Base-by-base conservation (phyloP, 2,888 invertebrate species). In the Himalopsyche tibetana region DNA sequence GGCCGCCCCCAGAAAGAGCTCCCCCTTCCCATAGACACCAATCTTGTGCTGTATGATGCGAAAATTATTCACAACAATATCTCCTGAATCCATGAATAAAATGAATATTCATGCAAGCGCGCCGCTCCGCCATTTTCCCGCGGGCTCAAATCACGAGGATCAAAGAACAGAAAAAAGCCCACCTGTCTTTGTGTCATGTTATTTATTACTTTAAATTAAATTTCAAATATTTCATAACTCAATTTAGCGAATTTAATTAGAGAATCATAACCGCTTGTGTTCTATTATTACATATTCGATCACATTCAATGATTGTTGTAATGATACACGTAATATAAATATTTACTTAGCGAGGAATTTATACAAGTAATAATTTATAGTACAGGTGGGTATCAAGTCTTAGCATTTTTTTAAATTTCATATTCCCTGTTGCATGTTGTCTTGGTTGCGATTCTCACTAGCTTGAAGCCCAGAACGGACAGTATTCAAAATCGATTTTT, bases 51-150 rank as follows among this genome's bases (percentile, higher is more conserved):
- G 87, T 69, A 80, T 63, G 74, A 42, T 82, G 81, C 82, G 80
- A 42, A 82, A 81, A 82, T 84, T 84, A 84, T 82, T 74, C 84
- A 42, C 63, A 84, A 85, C 87, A 87, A 87, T 84, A 85, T 82
- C 87, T 87, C 85, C 19, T 69, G 56, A 79, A 85, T 83, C 82
- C 56, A 84, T 85, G 84, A 84, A 85, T 83, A 55, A 69, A 55
- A 87, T 87, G 87, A 87, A 87, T 87, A 87, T 87, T 87, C 86
- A 87, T 86, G 15, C 83, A 36, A 38, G 83, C 84, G 86, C 82
- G 51, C 84, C 40, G 40, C 82, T n/a, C 84, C 69, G 84, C 81
- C 40, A 51, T 51, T 42, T n/a, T 55, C n/a, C 55, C 19, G 55
- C 63, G 81, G 55, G 19, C 81, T 84, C 82, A 69, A 79, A 69